Conservation (phyloP, 1,140 invertebrate species). For the Capitella teleta region DNA sequence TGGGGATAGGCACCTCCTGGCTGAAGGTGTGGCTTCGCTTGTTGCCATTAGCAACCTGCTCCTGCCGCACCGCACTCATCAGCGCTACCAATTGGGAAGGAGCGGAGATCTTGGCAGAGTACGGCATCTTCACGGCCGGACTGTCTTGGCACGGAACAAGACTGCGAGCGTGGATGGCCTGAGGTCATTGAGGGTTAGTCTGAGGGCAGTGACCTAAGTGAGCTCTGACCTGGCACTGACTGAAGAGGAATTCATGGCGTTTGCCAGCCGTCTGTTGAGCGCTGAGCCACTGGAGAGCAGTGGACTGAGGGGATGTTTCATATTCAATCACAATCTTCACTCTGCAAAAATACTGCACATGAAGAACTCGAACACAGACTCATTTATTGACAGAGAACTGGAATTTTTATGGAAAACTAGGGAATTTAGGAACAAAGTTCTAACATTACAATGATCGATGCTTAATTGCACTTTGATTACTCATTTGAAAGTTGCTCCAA, state of each 20-base stretch:
- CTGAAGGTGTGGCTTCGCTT: constrained; percentile 54
- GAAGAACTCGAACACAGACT: no score
- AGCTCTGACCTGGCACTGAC: constrained; percentile 67
- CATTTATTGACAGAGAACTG: no score
- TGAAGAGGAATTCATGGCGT: constrained; percentile 78
- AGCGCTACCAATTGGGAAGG: constrained; percentile 66
- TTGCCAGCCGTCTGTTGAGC: constrained; percentile 78
- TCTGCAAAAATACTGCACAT: no score
- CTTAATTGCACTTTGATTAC: no score
- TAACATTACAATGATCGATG: no score
- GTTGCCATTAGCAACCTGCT: constrained; percentile 9
- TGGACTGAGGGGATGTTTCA: constrained; percentile 35
- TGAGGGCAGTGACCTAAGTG: neutral
- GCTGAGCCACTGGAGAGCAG: constrained; percentile 79
- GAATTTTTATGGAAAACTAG: no score
- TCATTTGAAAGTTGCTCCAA: no score
- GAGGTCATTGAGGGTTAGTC: constrained; percentile 22
- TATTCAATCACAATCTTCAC: constrained; percentile 28
- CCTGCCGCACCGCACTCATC: constrained; percentile 70
- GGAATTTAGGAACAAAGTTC: no score
- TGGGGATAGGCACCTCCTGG: constrained; percentile 54
- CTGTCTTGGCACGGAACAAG: constrained; percentile 89
- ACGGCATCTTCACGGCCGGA: constrained; percentile 78
- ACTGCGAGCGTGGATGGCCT: constrained; percentile 75
- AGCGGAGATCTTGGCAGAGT: constrained; percentile 66